Percentiles rank a stretch among this genome's conserved stretches.
Conservation (phyloP, 2,113 vertebrate genomes). For the Ramphastos sulfuratus region DNA sequence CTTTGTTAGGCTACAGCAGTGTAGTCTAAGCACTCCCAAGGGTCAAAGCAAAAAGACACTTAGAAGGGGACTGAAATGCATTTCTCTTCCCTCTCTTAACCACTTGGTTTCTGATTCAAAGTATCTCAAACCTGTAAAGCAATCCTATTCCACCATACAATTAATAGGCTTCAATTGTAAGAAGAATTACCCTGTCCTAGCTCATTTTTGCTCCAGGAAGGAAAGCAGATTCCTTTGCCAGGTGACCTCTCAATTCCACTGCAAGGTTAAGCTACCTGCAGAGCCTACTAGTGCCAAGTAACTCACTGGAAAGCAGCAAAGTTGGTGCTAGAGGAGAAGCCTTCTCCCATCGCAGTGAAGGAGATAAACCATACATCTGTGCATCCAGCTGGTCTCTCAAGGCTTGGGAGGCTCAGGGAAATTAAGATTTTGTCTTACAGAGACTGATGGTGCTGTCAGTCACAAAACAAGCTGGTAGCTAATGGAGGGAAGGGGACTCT, state of each 20-base stretch:
- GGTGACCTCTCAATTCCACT: not conserved
- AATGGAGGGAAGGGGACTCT: not conserved
- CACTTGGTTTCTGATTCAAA: not conserved
- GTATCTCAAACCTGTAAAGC: not conserved
- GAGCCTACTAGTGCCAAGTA: not conserved
- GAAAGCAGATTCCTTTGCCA: not conserved
- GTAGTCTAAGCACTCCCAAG: not conserved
- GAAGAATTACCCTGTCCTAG: not conserved
- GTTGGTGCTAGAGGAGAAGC: not conserved
- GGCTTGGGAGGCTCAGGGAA: not conserved
- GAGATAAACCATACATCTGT: not conserved
- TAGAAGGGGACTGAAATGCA: not conserved
- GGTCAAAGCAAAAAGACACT: not conserved
- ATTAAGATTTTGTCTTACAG: not conserved
- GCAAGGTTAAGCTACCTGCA: not conserved
- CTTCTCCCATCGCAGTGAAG: not conserved
- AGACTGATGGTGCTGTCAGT: conserved; percentile 14
- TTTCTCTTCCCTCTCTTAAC: not conserved
- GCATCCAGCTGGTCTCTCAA: not conserved
- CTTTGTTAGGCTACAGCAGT: not conserved
- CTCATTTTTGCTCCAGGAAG: not conserved
- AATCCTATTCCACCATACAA: not conserved
- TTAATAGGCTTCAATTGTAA: not conserved
- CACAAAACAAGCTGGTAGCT: not conserved
- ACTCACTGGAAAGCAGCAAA: not conserved